A percentile compares a stretch with the other conserved stretches of the same genome.
Evolutionary conservation across 2,888 invertebrate species (phyloP).

Genomic region (Eupithecia pulchellata): DNA sequence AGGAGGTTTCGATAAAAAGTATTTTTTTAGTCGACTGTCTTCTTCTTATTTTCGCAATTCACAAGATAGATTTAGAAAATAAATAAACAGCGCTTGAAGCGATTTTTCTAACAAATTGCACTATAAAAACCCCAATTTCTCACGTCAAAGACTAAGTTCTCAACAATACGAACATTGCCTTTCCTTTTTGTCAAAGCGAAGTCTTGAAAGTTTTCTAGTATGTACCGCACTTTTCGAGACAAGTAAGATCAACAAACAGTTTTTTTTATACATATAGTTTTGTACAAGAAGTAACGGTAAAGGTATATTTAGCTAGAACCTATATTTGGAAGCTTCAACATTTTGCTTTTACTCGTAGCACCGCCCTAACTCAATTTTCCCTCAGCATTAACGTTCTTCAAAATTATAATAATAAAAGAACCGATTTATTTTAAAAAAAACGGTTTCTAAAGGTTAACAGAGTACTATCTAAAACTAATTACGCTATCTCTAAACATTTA

Average conservation of each 20-base stretch:
- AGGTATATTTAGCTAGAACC: too few species aligned
- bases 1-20: not conserved
- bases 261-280: not conserved
- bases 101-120: slow-evolving; percentile 1
- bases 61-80: not conserved
- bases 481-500: too few species aligned
- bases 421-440: too few species aligned
- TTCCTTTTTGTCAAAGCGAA: slow-evolving; percentile 19
- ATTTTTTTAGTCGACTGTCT: not conserved
- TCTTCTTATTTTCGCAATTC: not conserved
- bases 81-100: not conserved
- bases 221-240: not conserved
- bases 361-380: too few species aligned
- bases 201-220: slow-evolving; percentile 27
- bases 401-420: too few species aligned
- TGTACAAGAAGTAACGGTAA: too few species aligned
- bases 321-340: too few species aligned
- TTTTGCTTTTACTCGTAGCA: too few species aligned
- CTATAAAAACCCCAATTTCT: slow-evolving; percentile 12
- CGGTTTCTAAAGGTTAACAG: too few species aligned
- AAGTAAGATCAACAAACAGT: not conserved
- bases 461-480: too few species aligned
- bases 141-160: slow-evolving; percentile 15
- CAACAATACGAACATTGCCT: slow-evolving; percentile 15
- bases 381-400: too few species aligned